Percentiles rank a stretch among this genome's conserved stretches.
These are phyloP conservation scores for Erebia epiphron DNA, from an alignment of 2,888 invertebrate genomes.

Conservation along the genomic window DNA sequence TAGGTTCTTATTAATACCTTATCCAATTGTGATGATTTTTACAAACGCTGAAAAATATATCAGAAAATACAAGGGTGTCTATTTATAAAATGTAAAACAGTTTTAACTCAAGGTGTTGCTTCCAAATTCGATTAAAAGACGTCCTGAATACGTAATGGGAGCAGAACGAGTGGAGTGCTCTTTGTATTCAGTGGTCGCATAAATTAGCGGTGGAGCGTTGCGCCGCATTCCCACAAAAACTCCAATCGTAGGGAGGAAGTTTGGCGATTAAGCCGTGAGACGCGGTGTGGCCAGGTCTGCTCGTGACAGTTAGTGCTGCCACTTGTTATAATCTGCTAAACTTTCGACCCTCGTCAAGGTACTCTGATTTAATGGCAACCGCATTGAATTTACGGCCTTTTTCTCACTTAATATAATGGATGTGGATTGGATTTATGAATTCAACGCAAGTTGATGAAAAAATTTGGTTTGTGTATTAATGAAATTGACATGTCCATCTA, in stretches of 20 bases:
- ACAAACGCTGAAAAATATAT: no score
- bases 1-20: no score
- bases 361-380: slow-evolving; percentile 74
- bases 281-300: slow-evolving; percentile 78
- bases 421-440: slow-evolving; percentile 1
- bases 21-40: no score
- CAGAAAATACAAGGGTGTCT: neutral
- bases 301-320: slow-evolving; percentile 80
- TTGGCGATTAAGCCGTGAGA: slow-evolving; percentile 81
- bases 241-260: slow-evolving; percentile 79
- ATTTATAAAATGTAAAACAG: neutral
- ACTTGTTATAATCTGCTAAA: slow-evolving; percentile 81
- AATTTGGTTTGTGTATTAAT: neutral
- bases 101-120: slow-evolving; percentile 23
- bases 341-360: slow-evolving; percentile 81
- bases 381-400: slow-evolving; percentile 62
- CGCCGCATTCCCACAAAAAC: slow-evolving; percentile 77
- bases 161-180: slow-evolving; percentile 61
- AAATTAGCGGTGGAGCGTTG: slow-evolving; percentile 70
- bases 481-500: no score
- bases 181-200: slow-evolving; percentile 69
- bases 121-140: slow-evolving; percentile 70
- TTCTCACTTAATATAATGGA: slow-evolving; percentile 9
- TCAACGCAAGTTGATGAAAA: neutral
- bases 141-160: slow-evolving; percentile 78